Evolutionary conservation across 2,888 invertebrate species (phyloP), one percentile per base, ranked within the genome.

Genomic region (Nymphalis polychloros): DNA sequence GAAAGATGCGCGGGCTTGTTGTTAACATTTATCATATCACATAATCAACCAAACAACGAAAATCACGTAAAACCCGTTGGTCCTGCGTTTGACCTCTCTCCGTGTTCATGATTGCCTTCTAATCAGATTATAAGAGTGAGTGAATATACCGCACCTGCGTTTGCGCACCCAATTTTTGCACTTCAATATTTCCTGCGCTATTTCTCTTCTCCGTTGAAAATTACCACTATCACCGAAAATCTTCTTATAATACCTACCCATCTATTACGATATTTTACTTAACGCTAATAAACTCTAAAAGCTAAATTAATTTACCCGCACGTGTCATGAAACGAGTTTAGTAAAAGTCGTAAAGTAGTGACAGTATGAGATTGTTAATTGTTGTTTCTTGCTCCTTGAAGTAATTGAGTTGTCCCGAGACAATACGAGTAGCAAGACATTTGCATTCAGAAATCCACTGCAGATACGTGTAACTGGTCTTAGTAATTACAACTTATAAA

Each of bases 351-450:
- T 53, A 53, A 53, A 53, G 16, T 53, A 53, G 53, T 23, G 53
- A 52, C 84, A 81, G 81, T 78, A 84, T 83, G 85, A 83, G 81
- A 81, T 83, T 87, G 84, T 88, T 89, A 89, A 88, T 89, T 88
- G 87, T 85, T 85, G 83, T 86, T 84, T 80, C 83, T 84, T 82
- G 81, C 81, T 82, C 84, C 81, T 79, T 77, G 78, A 81, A 81
- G 84, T 88, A 89, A 90, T 89, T 89, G 88, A 89, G 86, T 84
- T 82, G 85, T 87, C 79, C 74, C 78, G 80, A 85, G 84, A 89
- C 88, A 88, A 87, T 83, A 81, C 78, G 78, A 81, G 83, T 81
- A 80, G 78, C 78, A 77, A 76, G 78, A 74, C 76, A 85, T 86
- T 87, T 83, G 83, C 86, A 85, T 87, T 85, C 81, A 81, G 79